phyloP scores from a whole-genome alignment of 2,888 invertebrate species.

The Xestia sexstrigata region DNA sequence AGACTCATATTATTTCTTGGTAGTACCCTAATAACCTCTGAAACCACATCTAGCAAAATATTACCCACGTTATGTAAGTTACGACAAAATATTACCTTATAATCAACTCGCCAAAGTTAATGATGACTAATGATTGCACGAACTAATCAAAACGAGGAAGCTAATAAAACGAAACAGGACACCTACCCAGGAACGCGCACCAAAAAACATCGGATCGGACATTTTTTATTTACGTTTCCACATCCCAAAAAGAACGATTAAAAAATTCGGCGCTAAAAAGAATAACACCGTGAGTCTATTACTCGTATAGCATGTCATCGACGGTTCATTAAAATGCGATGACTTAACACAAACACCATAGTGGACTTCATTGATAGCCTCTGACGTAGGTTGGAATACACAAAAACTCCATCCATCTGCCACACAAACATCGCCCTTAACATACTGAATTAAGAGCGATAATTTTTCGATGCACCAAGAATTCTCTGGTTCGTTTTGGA shows the following conservation, averaged over 20 bases:
- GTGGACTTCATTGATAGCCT: slow-evolving; percentile 90
- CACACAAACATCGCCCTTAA: slow-evolving; percentile 75
- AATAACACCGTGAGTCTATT: slow-evolving; percentile 89
- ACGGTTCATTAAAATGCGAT: slow-evolving; percentile 90
- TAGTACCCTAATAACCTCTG: slow-evolving; percentile 25
- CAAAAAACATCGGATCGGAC: slow-evolving; percentile 79
- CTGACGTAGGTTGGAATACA: slow-evolving; percentile 85
- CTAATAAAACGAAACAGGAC: slow-evolving; percentile 79
- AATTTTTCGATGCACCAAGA: slow-evolving; percentile 66
- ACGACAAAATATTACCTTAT: slow-evolving; percentile 59
- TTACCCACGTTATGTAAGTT: slow-evolving; percentile 31
- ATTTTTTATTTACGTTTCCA: slow-evolving; percentile 79
- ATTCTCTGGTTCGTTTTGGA: slow-evolving; percentile 82
- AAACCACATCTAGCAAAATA: slow-evolving; percentile 43
- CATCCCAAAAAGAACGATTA: slow-evolving; percentile 81
- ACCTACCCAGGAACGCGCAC: slow-evolving; percentile 77
- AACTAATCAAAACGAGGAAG: slow-evolving; percentile 77
- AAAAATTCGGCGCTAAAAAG: slow-evolving; percentile 89
- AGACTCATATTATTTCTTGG: slow-evolving; percentile 28
- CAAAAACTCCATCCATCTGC: slow-evolving; percentile 79
- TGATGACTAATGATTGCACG: slow-evolving; percentile 72
- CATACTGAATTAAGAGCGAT: slow-evolving; percentile 69
- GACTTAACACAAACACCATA: slow-evolving; percentile 89
- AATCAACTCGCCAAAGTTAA: slow-evolving; percentile 66
- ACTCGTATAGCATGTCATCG: slow-evolving; percentile 90